phyloP scores from a whole-genome alignment of 2,797 vertebrate genomes.

The Holocentrus rufus region DNA sequence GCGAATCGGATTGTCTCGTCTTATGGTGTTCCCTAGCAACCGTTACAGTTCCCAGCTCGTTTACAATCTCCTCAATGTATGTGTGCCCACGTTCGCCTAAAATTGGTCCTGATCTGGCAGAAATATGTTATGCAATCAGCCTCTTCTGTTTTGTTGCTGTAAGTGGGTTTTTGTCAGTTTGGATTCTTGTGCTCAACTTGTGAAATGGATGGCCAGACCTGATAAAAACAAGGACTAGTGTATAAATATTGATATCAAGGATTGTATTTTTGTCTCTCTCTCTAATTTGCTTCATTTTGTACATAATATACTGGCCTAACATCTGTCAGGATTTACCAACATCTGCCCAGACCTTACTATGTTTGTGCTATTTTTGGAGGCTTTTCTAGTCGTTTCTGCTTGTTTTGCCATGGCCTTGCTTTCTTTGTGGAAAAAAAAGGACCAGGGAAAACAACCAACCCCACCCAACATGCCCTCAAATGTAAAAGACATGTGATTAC shows the following conservation, averaged over 20 bases:
- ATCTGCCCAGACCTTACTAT: not conserved
- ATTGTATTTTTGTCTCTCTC: not conserved
- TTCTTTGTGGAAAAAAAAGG: conserved; percentile 15
- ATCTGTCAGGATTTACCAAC: conserved; percentile 35
- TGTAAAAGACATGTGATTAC: not conserved
- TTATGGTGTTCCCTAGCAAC: conserved; percentile 79
- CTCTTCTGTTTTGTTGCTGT: conserved; percentile 9
- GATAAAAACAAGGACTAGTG: not conserved
- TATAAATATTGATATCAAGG: not conserved
- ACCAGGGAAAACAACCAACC: not conserved
- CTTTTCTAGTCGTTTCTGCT: conserved; percentile 2
- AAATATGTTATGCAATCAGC: conserved; percentile 42
- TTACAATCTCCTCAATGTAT: conserved; percentile 63
- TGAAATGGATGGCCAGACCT: not conserved
- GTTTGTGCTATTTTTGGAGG: conserved; percentile 7
- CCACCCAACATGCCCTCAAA: not conserved
- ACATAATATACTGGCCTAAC: not conserved
- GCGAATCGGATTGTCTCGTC: conserved; percentile 49
- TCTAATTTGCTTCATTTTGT: conserved; percentile 3
- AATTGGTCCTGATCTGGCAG: conserved; percentile 49
- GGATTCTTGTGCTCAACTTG: not conserved
- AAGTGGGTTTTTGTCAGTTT: not conserved
- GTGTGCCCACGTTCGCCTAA: conserved; percentile 62
- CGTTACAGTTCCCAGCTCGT: conserved; percentile 44
- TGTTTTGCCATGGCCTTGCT: not conserved